Percentiles rank a stretch among this genome's conserved stretches.
Evolutionary conservation across 2,888 invertebrate species (phyloP).

Genomic region (Coelopa pilipes): DNA sequence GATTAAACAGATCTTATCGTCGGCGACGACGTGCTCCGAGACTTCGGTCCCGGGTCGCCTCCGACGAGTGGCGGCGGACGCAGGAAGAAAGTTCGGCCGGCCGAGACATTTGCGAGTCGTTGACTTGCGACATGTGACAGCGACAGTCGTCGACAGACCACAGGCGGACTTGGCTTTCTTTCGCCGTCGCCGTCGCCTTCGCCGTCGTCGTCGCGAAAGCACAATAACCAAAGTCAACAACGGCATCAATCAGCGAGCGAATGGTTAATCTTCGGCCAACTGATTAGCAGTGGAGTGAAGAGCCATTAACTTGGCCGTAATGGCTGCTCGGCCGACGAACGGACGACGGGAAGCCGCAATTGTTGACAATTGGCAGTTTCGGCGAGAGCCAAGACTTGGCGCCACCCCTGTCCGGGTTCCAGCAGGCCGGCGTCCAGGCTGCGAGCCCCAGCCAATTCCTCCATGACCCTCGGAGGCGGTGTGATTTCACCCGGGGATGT

Average conservation of each 20-base stretch:
- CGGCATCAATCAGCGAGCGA: not conserved
- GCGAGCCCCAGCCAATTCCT: no score
- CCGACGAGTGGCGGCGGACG: not conserved
- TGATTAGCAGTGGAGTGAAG: slow-evolving; percentile 5
- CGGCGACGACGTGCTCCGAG: not conserved
- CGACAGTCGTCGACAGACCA: not conserved
- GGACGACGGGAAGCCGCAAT: not conserved
- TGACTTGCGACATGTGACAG: slow-evolving; percentile 19
- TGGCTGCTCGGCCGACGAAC: not conserved
- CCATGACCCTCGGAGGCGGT: no score
- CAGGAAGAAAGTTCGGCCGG: slow-evolving; percentile 17
- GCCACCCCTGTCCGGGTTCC: no score
- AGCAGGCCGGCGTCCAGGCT: no score
- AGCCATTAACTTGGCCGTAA: not conserved
- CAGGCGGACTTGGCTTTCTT: not conserved
- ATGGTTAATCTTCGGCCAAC: slow-evolving; percentile 4
- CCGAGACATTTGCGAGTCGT: not conserved
- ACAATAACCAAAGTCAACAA: not conserved
- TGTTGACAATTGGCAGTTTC: slow-evolving; percentile 11
- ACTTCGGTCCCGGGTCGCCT: not conserved
- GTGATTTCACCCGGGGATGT: no score
- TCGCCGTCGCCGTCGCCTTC: no score
- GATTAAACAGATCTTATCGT: not conserved
- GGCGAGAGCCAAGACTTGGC: not conserved
- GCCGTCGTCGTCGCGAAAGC: not conserved